Percentiles rank a stretch among this genome's conserved stretches.
These are phyloP conservation scores for Brassicogethes aeneus DNA, from an alignment of 2,888 invertebrate genomes.

Conservation along the genomic window DNA sequence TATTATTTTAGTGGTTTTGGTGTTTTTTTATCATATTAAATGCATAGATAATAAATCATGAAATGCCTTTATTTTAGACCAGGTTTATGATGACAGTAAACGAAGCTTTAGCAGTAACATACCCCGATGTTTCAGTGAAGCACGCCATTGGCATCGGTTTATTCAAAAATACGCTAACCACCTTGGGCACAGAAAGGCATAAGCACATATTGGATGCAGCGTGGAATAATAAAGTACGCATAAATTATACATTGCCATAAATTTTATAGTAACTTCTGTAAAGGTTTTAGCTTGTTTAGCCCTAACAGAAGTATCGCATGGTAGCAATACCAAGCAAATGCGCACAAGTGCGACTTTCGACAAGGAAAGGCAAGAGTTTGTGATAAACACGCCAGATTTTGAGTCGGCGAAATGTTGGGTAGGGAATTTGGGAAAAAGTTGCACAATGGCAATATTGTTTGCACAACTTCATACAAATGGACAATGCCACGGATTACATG, in stretches of 20 bases:
- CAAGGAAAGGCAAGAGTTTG: conserved; percentile 63
- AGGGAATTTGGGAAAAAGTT: conserved; percentile 82
- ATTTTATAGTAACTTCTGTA: conserved; percentile 9
- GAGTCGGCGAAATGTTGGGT: conserved; percentile 96
- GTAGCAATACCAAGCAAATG: conserved; percentile 87
- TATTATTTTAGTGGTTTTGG: neutral
- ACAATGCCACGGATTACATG: conserved; percentile 75
- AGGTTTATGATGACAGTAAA: conserved; percentile 66
- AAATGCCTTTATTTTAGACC: conserved; percentile 45
- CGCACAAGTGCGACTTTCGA: conserved; percentile 86
- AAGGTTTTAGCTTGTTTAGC: conserved; percentile 75
- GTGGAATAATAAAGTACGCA: conserved; percentile 57
- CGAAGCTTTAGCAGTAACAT: conserved; percentile 61
- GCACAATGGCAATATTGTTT: conserved; percentile 79
- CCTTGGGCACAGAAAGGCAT: conserved; percentile 69
- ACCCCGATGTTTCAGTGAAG: conserved; percentile 68
- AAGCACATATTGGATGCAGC: conserved; percentile 58
- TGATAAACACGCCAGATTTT: conserved; percentile 87
- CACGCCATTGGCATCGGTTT: conserved; percentile 67
- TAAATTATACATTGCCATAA: conserved; percentile 13
- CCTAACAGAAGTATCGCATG: conserved; percentile 89
- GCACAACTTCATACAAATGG: conserved; percentile 82
- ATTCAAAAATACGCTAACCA: conserved; percentile 64
- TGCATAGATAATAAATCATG: too few relatives aligned
- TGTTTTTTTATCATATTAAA: neutral